phyloP scores from a whole-genome alignment of 2,797 vertebrate species.

The Neosilurus hyrtlii region DNA sequence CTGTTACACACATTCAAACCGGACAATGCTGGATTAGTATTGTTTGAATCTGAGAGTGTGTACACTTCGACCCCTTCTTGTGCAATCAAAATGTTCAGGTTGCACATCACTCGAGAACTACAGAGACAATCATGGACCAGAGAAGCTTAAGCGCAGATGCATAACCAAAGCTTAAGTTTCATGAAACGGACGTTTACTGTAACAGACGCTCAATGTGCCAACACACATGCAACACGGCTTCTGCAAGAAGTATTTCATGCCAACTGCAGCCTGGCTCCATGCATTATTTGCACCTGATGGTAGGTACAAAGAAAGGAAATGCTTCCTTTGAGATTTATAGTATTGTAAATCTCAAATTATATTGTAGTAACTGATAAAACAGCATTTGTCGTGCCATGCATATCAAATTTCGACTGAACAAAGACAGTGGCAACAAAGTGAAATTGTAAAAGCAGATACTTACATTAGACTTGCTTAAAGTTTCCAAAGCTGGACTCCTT shows the following conservation, averaged over 20 bases:
- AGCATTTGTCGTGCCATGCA: not conserved
- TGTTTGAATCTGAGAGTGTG: constrained; percentile 34
- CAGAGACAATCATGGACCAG: not conserved
- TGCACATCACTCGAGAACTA: not conserved
- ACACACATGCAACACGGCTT: constrained; percentile 28
- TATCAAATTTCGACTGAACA: no score
- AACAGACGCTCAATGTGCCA: constrained; percentile 8
- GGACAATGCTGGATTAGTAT: constrained; percentile 76
- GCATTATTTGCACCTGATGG: not conserved
- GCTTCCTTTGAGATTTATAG: not conserved
- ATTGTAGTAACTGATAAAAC: not conserved
- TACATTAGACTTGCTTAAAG: constrained; percentile 97
- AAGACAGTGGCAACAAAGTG: not conserved
- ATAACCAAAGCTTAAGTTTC: not conserved
- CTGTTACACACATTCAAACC: constrained; percentile 84
- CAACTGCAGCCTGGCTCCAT: constrained; percentile 5
- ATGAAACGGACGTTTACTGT: constrained; percentile 1
- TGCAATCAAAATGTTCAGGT: constrained; percentile 12
- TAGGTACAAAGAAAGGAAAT: not conserved
- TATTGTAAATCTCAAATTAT: no score
- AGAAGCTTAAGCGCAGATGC: not conserved
- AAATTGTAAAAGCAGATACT: constrained; percentile 67
- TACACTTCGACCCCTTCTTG: constrained; percentile 7
- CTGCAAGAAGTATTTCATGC: constrained; percentile 3
- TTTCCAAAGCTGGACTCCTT: constrained; percentile 86